A percentile compares a stretch with the other conserved stretches of the same genome.
These are phyloP conservation scores for Heliocidaris tuberculata DNA, from an alignment of 35 echinoderm and acorn worm genomes.

Conservation along the genomic window DNA sequence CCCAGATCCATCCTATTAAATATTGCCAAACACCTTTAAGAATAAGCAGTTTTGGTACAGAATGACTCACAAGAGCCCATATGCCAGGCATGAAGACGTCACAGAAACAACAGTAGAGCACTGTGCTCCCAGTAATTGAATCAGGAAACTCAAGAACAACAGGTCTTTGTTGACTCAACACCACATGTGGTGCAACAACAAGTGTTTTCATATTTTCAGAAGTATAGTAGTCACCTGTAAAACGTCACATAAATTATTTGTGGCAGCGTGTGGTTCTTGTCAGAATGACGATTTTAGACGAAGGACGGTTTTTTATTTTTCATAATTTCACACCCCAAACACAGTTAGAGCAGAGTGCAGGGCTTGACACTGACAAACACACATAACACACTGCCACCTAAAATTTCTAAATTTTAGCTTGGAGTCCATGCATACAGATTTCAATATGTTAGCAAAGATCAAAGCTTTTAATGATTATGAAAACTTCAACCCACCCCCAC, in stretches of 20 bases:
- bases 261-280: neutral
- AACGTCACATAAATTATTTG: neutral
- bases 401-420: no score
- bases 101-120: neutral
- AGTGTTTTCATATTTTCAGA: neutral
- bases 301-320: neutral
- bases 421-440: no score
- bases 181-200: neutral
- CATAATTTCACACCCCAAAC: neutral
- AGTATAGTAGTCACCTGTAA: neutral
- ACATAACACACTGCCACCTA: no score
- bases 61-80: neutral
- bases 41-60: neutral
- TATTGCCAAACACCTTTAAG: slow-evolving; percentile 12
- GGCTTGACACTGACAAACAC: no score
- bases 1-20: neutral
- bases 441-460: no score
- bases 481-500: no score
- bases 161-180: slow-evolving; percentile 23
- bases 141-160: slow-evolving; percentile 19
- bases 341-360: neutral
- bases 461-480: no score
- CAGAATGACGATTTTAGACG: neutral
- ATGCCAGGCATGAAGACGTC: neutral
- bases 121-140: slow-evolving; percentile 2